Base-by-base conservation (phyloP, 2,113 vertebrate species). In the Phylloscopus trochiloides region DNA sequence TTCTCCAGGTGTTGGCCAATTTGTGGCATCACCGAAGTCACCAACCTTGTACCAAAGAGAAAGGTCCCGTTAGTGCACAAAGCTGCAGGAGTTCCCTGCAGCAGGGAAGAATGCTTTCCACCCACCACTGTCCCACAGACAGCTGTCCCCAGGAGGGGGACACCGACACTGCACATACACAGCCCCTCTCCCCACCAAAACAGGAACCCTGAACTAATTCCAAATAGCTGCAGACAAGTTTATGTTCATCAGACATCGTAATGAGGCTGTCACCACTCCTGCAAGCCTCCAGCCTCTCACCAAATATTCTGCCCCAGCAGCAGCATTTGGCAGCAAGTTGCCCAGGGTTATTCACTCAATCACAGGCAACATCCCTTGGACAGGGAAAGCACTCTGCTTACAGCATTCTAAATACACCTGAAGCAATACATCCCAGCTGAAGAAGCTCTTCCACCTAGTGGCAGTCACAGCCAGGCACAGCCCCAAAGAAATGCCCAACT, bases 1-100 rank as follows among this genome's bases (percentile, higher is more conserved):
- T 97, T 99, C 99, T 94, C 99, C 99, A 34, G 99, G 99, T 36
- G 99, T 99, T 6, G 99, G 99, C 99, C 99, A 99, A 91, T 99
- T 99, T 95, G 99, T 99, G 26, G 99, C 97, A 97, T 99, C 99
- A 66, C 98, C 99, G 3, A 99, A 99, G 94, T 99, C 99, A 93
- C 99, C 99, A 88, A 99, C 99, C 99, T 99, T 90, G 45, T 86
- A 94, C 2, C 55, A 71, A 94, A 92, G 42, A 96, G 55, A 96
- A 92, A 91, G 31, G 77, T 88, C n/a, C n/a, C 3, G 5, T 97
- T 68, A 97, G 89, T 14, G 9, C 54, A 66, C 21, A 52, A 29
- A 36, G 50, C n/a, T 40, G 48, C 6, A 3, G 38, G 26, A 51
- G 2, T 0, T 51, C 51, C 40, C 70, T 34, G 31, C 38, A 77